Conservation (phyloP, 2,797 vertebrate genomes). For the Chelonia mydas region DNA sequence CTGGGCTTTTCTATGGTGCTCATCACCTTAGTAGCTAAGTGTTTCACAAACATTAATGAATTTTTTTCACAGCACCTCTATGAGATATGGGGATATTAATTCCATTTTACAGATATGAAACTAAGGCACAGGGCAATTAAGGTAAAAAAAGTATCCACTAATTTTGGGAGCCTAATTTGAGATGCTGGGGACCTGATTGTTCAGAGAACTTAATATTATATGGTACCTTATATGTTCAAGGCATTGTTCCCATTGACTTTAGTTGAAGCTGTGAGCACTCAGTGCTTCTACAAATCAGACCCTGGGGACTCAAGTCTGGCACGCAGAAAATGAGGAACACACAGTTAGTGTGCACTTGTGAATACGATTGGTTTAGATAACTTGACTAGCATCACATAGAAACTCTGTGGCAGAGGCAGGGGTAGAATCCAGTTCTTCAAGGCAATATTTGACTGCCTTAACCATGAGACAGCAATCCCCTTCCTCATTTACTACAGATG, state of each 20-base stretch:
- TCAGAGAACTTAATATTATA: background rate
- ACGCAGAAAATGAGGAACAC: background rate
- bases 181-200: background rate
- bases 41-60: background rate
- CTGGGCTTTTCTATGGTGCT: background rate
- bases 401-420: background rate
- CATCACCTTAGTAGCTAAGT: background rate
- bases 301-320: background rate
- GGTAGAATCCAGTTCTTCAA: background rate
- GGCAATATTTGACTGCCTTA: background rate
- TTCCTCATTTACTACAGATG: background rate
- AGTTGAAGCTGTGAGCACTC: background rate
- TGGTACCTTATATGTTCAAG: background rate
- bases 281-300: background rate
- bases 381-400: background rate
- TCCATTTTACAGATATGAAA: background rate
- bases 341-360: background rate
- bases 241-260: background rate
- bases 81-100: background rate
- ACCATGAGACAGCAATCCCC: background rate
- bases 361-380: background rate
- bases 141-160: background rate
- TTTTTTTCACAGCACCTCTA: background rate
- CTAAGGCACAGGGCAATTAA: background rate
- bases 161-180: background rate